phyloP scores from a whole-genome alignment of 2,113 vertebrate species.

The Hypanus sabinus region DNA sequence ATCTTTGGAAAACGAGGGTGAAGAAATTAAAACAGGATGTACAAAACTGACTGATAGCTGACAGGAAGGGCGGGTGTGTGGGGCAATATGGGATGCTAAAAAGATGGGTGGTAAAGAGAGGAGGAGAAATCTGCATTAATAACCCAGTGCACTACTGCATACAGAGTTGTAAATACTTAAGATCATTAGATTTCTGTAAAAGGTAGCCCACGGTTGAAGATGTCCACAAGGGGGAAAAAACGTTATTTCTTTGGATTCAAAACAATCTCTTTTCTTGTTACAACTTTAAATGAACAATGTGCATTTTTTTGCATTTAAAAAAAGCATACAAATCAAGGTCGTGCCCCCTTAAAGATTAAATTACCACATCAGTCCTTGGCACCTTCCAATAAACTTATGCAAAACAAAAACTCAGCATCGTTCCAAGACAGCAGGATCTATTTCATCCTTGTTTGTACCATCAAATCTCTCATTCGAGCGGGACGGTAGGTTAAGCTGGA shows the following conservation, averaged over 20 bases:
- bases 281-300: background rate
- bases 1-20: background rate
- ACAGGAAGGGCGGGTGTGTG: background rate
- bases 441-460: background rate
- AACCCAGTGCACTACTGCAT: background rate
- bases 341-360: background rate
- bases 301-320: background rate
- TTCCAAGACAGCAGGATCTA: background rate
- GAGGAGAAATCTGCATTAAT: background rate
- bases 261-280: background rate
- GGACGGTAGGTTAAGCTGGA: too few relatives aligned
- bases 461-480: background rate
- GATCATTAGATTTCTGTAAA: too few relatives aligned
- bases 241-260: background rate
- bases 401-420: background rate
- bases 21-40: background rate
- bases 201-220: too few relatives aligned
- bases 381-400: background rate
- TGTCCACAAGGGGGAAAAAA: background rate
- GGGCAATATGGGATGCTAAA: background rate
- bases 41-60: background rate
- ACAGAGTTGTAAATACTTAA: background rate
- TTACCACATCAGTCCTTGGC: background rate
- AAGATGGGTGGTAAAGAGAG: background rate
- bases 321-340: background rate